Base-by-base conservation (phyloP, 2,797 vertebrate species). In the Sardinella longiceps region DNA sequence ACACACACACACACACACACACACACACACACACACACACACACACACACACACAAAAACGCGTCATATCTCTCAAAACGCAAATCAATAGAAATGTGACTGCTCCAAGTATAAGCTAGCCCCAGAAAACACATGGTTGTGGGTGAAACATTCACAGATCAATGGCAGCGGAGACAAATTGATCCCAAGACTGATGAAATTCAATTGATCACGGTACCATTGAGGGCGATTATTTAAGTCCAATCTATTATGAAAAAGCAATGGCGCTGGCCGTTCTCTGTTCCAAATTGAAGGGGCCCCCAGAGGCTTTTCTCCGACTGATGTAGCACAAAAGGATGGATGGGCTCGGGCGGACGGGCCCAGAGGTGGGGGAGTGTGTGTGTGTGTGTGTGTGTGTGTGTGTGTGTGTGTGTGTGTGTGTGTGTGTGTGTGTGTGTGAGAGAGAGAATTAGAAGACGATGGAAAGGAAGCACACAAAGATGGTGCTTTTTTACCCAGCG, bases 211-310 rank as follows among this genome's bases (percentile, higher is more conserved):
- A 86, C 46, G 56, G 82, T 81, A 48, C 18, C 25, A 82, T 84
- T 63, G 30, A 86, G 82, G 85, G 85, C 56, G 83, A 84, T 86
- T 85, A 85, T 85, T 87, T 84, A 66, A 88, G 86, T 88, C 85
- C 83, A 84, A 84, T 45, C 7, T 51, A 5, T 70, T 18, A 86
- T 88, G 81, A 70, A 84, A 86, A 81, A 84, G n/a, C 77, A 86
- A 60, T 37, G 23, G 30, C 43, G 70, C 70, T 2, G 6, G 33
- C 15, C 5, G 33, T 39, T 33, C 37, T 43, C 70, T 33, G 70
- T 5, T 77, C 70, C 70, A 77, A 77, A 77, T 77, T 77, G 70
- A 43, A 77, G 33, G n/a, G 70, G 4, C 1, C 37, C 66, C 70
- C 37, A 7, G 70, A 77, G 70, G 70, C 33, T 39, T 39, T 23